A percentile compares a stretch with the other conserved stretches of the same genome.
Evolutionary conservation across 2,888 invertebrate species (phyloP).

Genomic region (Drosophila neotestacea): DNA sequence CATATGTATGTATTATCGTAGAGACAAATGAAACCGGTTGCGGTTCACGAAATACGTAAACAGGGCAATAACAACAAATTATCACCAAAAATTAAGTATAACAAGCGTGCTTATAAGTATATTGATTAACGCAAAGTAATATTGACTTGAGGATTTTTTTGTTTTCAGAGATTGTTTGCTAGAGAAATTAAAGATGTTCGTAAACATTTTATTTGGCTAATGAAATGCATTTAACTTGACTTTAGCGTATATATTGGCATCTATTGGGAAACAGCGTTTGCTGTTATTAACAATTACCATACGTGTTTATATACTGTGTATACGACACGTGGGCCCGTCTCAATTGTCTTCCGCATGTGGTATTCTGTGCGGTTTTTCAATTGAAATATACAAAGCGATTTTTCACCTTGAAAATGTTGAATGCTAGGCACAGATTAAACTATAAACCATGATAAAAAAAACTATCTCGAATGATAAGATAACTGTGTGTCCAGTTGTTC

Average conservation of each 20-base stretch:
- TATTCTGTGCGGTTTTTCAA: constrained; percentile 14
- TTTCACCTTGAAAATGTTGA: constrained; percentile 32
- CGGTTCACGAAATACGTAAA: constrained; percentile 21
- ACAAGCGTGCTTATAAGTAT: constrained; percentile 1
- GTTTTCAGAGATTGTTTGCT: not conserved
- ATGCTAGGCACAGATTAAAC: constrained; percentile 11
- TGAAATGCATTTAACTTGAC: too few relatives aligned
- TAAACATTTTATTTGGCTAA: not conserved
- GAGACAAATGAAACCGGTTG: constrained; percentile 47
- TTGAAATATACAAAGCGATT: constrained; percentile 9
- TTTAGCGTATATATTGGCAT: too few relatives aligned
- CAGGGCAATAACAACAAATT: constrained; percentile 50
- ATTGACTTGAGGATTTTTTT: constrained; percentile 4
- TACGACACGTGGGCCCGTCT: constrained; percentile 14
- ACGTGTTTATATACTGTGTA: constrained; percentile 13
- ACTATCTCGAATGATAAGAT: constrained; percentile 47
- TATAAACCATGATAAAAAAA: constrained; percentile 27
- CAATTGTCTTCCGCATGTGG: constrained; percentile 28
- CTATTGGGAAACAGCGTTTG: not conserved
- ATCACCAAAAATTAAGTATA: constrained; percentile 51
- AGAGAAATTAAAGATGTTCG: not conserved
- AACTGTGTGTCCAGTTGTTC: constrained; percentile 8
- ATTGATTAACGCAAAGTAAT: constrained; percentile 8
- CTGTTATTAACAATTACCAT: not conserved
- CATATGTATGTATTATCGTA: not conserved